Evolutionary conservation across 2,113 vertebrate genomes (phyloP), one percentile per base, ranked within the genome.

Genomic region (Herpetotheres cachinnans): DNA sequence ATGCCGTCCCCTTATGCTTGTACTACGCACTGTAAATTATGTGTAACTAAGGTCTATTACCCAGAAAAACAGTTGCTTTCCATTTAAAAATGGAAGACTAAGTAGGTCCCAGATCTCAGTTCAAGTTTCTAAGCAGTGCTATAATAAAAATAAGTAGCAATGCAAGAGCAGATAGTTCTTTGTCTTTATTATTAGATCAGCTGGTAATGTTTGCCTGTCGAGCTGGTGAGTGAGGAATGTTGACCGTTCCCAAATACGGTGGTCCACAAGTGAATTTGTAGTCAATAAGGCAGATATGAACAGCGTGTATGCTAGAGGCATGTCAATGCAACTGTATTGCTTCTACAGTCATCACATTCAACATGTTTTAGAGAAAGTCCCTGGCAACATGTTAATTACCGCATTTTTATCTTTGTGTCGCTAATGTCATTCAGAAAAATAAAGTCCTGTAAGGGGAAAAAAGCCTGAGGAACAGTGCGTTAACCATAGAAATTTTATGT

Each of bases 1-100:
- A n/a, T 5, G 4, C 26, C 1, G 15, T 5, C 15, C 47, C n/a
- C 10, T 9, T 2, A 0, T 3, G 5, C 17, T 13, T 46, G 0
- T 0, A 0, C 3, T 11, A 0, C 7, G 38, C 7, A 11, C 80
- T 66, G 19, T 19, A 12, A 26, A 7, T 9, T 15, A 4, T 5
- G 5, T 7, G 32, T 1, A 10, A 3, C 3, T 20, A 6, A 38
- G 58, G 40, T 16, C 21, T 36, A 4, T 22, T 7, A 9, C 19
- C 21, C 66, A 26, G 29, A 26, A 36, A 6, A 36, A 6, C 6
- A 21, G 47, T 42, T 67, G 72, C 36, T 56, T 22, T 72, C 36
- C 22, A 18, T 21, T 63, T 29, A 9, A 50, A 29, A 2, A 1
- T 1, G 13, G 42, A 50, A 22, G 0, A 3, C 3, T 18, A 1